phyloP scores from a whole-genome alignment of 2,113 vertebrate genomes.

The Apeltes quadracus region DNA sequence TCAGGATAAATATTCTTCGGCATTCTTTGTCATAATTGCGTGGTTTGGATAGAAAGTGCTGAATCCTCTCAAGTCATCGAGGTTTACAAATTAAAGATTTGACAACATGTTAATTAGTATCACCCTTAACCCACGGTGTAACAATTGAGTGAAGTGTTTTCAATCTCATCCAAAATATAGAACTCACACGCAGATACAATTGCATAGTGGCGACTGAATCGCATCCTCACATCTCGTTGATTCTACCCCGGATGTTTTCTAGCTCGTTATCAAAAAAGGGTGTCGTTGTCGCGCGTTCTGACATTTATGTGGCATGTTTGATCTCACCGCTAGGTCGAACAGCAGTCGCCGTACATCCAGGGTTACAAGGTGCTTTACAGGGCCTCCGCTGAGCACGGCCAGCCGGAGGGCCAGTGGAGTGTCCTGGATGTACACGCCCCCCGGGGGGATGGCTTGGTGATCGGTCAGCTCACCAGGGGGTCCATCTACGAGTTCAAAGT shows the following conservation, averaged over 20 bases:
- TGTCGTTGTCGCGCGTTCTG: background rate
- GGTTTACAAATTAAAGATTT: constrained; percentile 48
- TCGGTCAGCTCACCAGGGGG: constrained; percentile 88
- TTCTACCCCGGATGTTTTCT: background rate
- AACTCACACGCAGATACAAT: background rate
- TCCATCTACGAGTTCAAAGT: constrained; percentile 94
- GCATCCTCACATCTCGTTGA: background rate
- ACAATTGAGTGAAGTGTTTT: constrained; percentile 32
- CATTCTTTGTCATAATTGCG: constrained; percentile 45
- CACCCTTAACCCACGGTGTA: constrained; percentile 18
- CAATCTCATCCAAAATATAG: constrained; percentile 10
- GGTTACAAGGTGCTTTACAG: constrained; percentile 93
- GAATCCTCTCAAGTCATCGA: constrained; percentile 37
- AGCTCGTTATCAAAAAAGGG: background rate
- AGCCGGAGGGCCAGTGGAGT: constrained; percentile 87
- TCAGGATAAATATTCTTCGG: constrained; percentile 28
- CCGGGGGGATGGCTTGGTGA: constrained; percentile 85
- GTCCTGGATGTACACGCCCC: constrained; percentile 87
- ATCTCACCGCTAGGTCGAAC: constrained; percentile 84
- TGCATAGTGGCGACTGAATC: background rate
- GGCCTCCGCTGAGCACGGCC: constrained; percentile 75
- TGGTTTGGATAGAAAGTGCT: constrained; percentile 54
- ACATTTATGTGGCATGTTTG: background rate
- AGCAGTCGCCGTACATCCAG: constrained; percentile 91
- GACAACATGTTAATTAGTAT: constrained; percentile 33